Percentiles rank a stretch among this genome's conserved stretches.
phyloP scores from a whole-genome alignment of 2,888 invertebrate species.

The Metacarcinus magister region DNA sequence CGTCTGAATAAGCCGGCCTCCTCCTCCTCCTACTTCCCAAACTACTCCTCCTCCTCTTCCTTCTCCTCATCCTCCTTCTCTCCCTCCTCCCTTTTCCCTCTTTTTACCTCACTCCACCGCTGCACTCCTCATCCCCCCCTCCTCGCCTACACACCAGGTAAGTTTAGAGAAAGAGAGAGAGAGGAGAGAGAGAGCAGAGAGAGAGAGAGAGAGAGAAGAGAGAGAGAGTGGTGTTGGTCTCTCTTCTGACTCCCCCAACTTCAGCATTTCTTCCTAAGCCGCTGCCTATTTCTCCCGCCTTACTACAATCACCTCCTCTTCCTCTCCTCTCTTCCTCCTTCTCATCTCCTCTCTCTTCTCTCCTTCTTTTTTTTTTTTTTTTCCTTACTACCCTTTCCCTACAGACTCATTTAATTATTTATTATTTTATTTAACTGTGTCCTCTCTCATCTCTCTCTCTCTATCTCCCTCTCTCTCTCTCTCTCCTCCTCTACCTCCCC shows the following conservation, averaged over 20 bases:
- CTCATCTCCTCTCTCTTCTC: background rate
- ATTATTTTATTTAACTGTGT: background rate
- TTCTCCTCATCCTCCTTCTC: background rate
- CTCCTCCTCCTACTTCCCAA: background rate
- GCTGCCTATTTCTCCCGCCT: background rate
- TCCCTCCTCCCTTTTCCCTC: no score
- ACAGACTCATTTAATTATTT: background rate
- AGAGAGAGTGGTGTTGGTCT: background rate
- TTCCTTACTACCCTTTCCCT: background rate
- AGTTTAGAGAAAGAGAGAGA: background rate
- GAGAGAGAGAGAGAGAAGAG: background rate
- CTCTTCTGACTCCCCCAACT: background rate
- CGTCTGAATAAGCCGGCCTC: background rate
- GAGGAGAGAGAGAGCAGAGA: background rate
- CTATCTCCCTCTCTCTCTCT: background rate
- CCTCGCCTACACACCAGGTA: background rate
- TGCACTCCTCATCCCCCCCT: no score
- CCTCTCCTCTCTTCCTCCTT: background rate
- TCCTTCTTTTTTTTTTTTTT: background rate
- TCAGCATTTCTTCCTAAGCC: background rate
- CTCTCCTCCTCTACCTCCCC: no score
- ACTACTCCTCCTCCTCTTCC: conserved; percentile 56
- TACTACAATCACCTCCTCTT: background rate
- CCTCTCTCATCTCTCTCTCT: background rate
- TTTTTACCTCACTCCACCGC: no score